Base-by-base conservation (phyloP, 2,888 invertebrate species). In the Ennomos erosarius region DNA sequence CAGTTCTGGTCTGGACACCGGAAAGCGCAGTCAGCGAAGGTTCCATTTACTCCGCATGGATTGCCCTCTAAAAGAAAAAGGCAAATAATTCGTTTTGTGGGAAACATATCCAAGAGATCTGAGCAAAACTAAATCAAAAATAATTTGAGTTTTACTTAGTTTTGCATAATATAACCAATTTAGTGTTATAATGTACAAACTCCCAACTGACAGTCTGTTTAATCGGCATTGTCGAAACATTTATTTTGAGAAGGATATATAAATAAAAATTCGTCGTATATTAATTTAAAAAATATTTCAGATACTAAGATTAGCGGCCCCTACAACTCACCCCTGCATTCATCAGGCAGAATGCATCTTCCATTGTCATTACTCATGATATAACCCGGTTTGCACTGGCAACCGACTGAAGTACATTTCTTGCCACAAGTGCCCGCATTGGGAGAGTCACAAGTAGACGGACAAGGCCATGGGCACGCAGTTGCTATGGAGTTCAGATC, bases 1-100 rank as follows among this genome's bases (percentile, higher is more conserved):
- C 82, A 84, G 59, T 78, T 71, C 34, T 72, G 71, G 16, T 70
- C 73, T 0, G 81, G 77, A 54, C 82, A 82, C 6, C 62, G 67
- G 47, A 68, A 72, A 3, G 63, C 68, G 54, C 82, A 82, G 1
- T 65, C 67, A 0, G 74, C 70, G 26, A 73, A 79, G 2, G 74
- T 77, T 10, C 67, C 77, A 45, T 82, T 84, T 33, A 55, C 57
- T 9, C 73, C 69, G 56, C 84, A 84, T 0, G 78, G 77, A 53
- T 76, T 66, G 10, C 79, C 79, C 55, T 65, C 81, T 82, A 39
- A 26, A 52, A 49, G 1, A 48, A 35, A 2, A 44, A 26, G 26
- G 26, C 26, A 3, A 4, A 4, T 26, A 26, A 3, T 3, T 26
- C 26, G 26, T 26, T 26, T 26, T 26, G 4, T 26, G 4, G 4